Base-by-base conservation (phyloP, 1,140 invertebrate genomes). In the Physella acuta region DNA sequence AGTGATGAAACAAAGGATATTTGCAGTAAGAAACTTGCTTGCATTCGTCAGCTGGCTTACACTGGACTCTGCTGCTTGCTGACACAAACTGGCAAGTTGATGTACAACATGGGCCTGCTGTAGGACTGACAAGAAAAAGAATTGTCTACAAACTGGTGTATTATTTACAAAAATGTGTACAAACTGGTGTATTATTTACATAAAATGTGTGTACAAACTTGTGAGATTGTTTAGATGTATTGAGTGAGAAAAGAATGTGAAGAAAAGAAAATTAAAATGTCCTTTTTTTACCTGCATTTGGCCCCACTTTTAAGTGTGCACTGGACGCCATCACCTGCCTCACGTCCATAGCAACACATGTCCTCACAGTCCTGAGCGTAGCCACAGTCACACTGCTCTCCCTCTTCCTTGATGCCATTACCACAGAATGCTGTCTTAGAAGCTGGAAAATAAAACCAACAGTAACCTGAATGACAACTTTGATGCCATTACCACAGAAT, bases 401-500 rank as follows among this genome's bases (percentile, higher is more conserved):
- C 95, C 36, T 91, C 91, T 85, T 99, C 97, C 0, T 97, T 94
- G 79, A 99, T 98, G 86, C 97, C 97, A 84, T 99, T 99, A 20
- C 97, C 97, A 87, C 97, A 99, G 88, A 99, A 99, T 31, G 97
- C 94, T 70, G 94, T 95, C 69, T 91, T 92, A 64, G 92, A 93
- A 33, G 91, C 93, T 87, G 88, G 85, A 26, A 56, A 55, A 1
- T n/a, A n/a, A n/a, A n/a, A n/a, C n/a, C n/a, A n/a, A n/a, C n/a
- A n/a, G n/a, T n/a, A n/a, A n/a, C n/a, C n/a, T n/a, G n/a, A n/a
- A n/a, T n/a, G n/a, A n/a, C n/a, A n/a, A n/a, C 97, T 0, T 97
- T 94, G 79, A 99, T 98, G 86, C 97, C 97, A 84, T 99, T 99
- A 20, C 97, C 97, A 87, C 97, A 99, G 88, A 99, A 99, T 31